A percentile compares a stretch with the other conserved stretches of the same genome.
phyloP scores from a whole-genome alignment of 2,797 vertebrate genomes.

The Catharus ustulatus region DNA sequence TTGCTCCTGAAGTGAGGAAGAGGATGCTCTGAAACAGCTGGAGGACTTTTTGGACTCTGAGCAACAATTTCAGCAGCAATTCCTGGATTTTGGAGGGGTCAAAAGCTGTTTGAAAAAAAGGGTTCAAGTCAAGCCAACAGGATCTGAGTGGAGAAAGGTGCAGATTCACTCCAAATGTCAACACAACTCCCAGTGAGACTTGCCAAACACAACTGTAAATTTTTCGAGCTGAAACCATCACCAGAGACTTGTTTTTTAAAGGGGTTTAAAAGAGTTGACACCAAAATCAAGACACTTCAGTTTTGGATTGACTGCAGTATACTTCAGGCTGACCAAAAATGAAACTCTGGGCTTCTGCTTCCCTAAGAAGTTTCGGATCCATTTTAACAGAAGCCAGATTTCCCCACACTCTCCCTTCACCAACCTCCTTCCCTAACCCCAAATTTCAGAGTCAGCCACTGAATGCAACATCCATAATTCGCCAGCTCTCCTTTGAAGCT shows the following conservation, averaged over 20 bases:
- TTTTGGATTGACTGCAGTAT: not conserved
- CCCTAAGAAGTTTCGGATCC: not conserved
- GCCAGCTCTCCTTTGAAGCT: slow-evolving; percentile 56
- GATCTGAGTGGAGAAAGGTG: not conserved
- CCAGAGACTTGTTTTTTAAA: not conserved
- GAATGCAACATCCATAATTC: slow-evolving; percentile 3
- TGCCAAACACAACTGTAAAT: slow-evolving; percentile 35
- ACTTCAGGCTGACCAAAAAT: not conserved
- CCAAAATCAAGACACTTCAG: not conserved
- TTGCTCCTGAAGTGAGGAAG: not conserved
- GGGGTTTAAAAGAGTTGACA: not conserved
- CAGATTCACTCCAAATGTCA: not conserved
- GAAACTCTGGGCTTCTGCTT: slow-evolving; percentile 8
- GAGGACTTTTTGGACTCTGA: not conserved
- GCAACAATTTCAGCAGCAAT: not conserved
- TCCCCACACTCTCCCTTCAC: not conserved
- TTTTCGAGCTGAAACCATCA: not conserved
- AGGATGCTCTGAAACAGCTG: not conserved
- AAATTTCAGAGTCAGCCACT: slow-evolving; percentile 15
- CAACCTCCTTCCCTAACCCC: slow-evolving; percentile 29
- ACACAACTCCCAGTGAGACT: not conserved
- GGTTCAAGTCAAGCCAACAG: not conserved
- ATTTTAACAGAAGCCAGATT: slow-evolving; percentile 28
- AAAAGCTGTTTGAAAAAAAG: not conserved
- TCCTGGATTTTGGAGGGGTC: not conserved